Base-by-base conservation (phyloP, 2,888 invertebrate genomes). In the Osedax frankpressi region DNA sequence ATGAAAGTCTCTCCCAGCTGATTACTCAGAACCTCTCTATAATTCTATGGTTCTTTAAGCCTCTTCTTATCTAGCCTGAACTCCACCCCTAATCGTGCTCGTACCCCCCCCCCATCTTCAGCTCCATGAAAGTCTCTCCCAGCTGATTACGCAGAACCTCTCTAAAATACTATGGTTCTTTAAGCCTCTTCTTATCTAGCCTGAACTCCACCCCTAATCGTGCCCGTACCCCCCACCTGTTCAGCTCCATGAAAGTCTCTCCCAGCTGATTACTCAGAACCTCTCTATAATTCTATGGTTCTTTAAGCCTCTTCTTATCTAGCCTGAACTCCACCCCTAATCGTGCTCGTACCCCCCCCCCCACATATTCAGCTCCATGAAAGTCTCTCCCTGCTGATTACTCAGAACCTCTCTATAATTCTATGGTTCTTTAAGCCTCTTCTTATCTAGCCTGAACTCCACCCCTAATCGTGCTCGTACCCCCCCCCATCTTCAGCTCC, bases 371-470 rank as follows among this genome's bases (percentile, higher is more conserved):
- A 84, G 83, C 78, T 84, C 14, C 80, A 83, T 75, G 84, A 84
- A 72, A 80, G 81, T 70, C 77, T 84, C 69, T 82, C 83, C 14
- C 83, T 83, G 78, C 80, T 84, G 67, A 81, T 84, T 19, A 83
- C 82, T 68, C 82, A 84, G 30, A 82, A 84, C 76, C 76, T 84
- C 11, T 76, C 79, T 29, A 82, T 84, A 6, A 79, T 79, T 73
- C 78, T 82, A 28, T 84, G 84, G 84, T 76, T 84, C 30, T 82
- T 84, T 75, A 84, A 84, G 75, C 77, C n/a, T n/a, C n/a, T n/a
- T n/a, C n/a, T n/a, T n/a, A n/a, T n/a, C n/a, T n/a, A n/a, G n/a
- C n/a, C n/a, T n/a, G n/a, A n/a, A n/a, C n/a, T n/a, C n/a, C n/a
- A n/a, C n/a, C n/a, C n/a, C n/a, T n/a, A n/a, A n/a, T n/a, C n/a